These are phyloP conservation scores for Phenganax stokvisi DNA, from an alignment of 92 coral and sea anemone genomes.

Conservation along the genomic window DNA sequence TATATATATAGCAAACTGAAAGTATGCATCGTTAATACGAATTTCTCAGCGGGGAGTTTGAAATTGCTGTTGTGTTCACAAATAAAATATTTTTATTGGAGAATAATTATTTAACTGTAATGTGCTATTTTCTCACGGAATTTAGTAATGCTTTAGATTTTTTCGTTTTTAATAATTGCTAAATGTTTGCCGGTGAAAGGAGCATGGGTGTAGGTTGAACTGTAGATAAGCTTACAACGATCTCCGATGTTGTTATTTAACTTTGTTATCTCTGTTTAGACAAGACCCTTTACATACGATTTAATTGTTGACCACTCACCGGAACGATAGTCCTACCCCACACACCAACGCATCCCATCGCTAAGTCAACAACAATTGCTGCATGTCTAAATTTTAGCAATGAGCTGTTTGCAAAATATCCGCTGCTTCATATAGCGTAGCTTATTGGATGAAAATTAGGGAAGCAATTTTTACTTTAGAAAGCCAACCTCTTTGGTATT, in stretches of 20 bases:
- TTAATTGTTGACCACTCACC: neutral
- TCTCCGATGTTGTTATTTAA: neutral
- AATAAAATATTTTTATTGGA: slow-evolving; percentile 9
- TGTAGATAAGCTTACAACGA: neutral
- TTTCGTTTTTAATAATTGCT: too few relatives aligned
- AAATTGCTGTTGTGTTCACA: neutral
- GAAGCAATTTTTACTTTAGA: too few relatives aligned
- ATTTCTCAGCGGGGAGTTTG: slow-evolving; percentile 7
- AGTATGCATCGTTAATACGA: neutral
- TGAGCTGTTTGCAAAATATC: neutral
- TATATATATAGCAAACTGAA: neutral
- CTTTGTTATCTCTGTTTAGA: neutral
- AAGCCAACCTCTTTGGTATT: too few relatives aligned
- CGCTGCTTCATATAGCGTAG: too few relatives aligned
- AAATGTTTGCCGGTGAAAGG: neutral
- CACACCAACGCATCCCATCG: neutral
- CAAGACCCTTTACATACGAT: neutral
- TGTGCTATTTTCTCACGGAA: neutral
- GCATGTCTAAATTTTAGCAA: neutral
- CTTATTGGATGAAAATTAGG: too few relatives aligned
- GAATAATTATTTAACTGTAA: neutral
- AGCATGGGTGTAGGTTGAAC: neutral
- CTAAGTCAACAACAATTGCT: neutral
- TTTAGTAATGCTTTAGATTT: too few relatives aligned
- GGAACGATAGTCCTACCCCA: slow-evolving; percentile 2